Percentiles rank a stretch among this genome's conserved stretches.
These are phyloP conservation scores for Taenioides sp. DNA, from an alignment of 2,797 vertebrate genomes.

Conservation along the genomic window DNA sequence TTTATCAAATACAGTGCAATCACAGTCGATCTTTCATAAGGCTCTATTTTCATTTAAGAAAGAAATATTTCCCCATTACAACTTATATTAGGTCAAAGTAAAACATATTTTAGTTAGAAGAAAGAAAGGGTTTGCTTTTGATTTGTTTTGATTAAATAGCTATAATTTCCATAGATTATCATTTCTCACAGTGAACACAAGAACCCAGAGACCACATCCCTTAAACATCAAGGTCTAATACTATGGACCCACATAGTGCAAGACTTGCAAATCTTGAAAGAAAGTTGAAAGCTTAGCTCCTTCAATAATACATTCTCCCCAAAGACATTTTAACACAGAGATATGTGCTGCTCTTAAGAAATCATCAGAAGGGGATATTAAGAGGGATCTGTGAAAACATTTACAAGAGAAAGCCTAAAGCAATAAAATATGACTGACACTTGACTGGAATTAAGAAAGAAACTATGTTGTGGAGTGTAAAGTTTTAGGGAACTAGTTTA, in stretches of 20 bases:
- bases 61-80: background rate
- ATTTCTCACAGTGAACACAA: background rate
- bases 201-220: background rate
- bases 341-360: background rate
- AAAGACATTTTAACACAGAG: slow-evolving; percentile 1
- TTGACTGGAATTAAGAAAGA: background rate
- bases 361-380: slow-evolving; percentile 7
- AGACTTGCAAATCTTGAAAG: slow-evolving; percentile 3
- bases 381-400: background rate
- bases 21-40: background rate
- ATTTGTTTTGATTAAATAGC: background rate
- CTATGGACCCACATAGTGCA: background rate
- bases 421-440: background rate
- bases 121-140: background rate
- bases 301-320: background rate
- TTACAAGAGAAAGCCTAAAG: slow-evolving; percentile 4
- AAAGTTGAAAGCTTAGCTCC: background rate
- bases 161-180: background rate
- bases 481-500: slow-evolving; percentile 6
- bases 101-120: background rate
- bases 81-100: background rate
- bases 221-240: background rate
- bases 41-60: background rate
- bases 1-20: slow-evolving; percentile 3
- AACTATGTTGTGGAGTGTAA: background rate